Evolutionary conservation across 2,888 invertebrate genomes (phyloP), one percentile per base, ranked within the genome.

Genomic region (Sesamia inferens): DNA sequence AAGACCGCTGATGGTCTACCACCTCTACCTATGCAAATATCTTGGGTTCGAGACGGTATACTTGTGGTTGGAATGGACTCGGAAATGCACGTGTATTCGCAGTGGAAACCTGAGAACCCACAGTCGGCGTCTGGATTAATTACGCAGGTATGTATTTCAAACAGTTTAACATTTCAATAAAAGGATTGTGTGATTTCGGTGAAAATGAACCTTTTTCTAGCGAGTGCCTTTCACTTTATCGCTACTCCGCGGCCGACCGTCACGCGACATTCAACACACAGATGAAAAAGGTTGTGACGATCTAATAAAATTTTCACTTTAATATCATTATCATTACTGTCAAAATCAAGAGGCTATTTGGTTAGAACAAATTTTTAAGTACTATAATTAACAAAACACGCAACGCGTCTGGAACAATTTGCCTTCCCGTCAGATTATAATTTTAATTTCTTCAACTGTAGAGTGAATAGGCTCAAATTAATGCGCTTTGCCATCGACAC

Each of bases 11-110:
- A 99, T 90, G 99, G 99, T 0, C 94, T 99, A 57, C 99, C 99
- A 0, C 99, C 99, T 0, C 94, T 99, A 65, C 99, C 99, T 0
- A 99, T 99, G 98, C 99, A 99, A 92, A 98, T 99, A 88, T 99
- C 99, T 3, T 99, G 99, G 99, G 99, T 99, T 0, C 97, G 99
- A 42, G 99, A 99, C 90, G 99, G 99, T 0, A 99, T 99, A 83
- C 95, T 99, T 2, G 99, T 99, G 0, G 99, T 99, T 2, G 99
- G 99, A 4, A 99, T 99, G 99, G 99, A 99, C 92, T 99, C 99
- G 5, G 99, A 99, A 93, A 99, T 99, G 99, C 99, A 99, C 90
- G 99, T 99, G 0, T 99, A 99, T 92, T 99, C 99, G 0, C 99
- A 99, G 90, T 99, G 99, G 99, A 98, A 98, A 89, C 98, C 98